Evolutionary conservation across 2,113 vertebrate species (phyloP).

Genomic region (Sphaerodactylus townsendi): DNA sequence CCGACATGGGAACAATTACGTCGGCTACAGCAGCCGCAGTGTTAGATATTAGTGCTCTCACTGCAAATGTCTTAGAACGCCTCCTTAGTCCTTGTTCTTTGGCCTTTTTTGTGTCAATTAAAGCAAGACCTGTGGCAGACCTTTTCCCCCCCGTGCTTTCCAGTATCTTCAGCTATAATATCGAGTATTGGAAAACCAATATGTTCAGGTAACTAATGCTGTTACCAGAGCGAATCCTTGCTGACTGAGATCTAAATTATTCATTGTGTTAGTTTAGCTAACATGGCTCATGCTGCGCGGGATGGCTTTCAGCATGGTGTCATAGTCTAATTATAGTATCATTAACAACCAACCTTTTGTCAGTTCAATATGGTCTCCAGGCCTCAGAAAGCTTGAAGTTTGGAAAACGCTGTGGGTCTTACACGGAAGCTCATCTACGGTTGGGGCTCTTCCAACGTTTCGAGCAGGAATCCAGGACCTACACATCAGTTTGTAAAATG

Average conservation of each 20-base stretch:
- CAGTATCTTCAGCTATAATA: conserved; percentile 46
- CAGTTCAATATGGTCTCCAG: conserved; percentile 21
- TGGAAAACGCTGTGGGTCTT: background rate
- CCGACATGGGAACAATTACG: background rate
- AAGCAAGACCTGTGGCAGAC: background rate
- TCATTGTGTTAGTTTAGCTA: conserved; percentile 66
- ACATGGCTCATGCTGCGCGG: conserved; percentile 62
- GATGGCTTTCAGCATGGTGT: conserved; percentile 50
- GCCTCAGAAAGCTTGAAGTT: conserved; percentile 26
- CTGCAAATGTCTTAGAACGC: background rate
- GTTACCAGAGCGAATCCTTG: conserved; percentile 51
- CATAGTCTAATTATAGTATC: conserved; percentile 50
- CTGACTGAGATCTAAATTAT: conserved; percentile 66
- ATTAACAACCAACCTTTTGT: conserved; percentile 49
- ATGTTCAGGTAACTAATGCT: conserved; percentile 65
- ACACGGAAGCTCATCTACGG: background rate
- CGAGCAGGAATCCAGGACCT: background rate
- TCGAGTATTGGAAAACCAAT: conserved; percentile 22
- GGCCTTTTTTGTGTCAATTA: background rate
- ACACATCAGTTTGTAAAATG: background rate
- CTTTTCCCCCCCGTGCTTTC: background rate
- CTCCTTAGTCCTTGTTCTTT: background rate
- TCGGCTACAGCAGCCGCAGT: no score
- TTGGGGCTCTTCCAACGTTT: background rate
- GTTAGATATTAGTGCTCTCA: background rate